These are phyloP conservation scores for Gibbula magus DNA, from an alignment of 2,888 invertebrate genomes.

Conservation along the genomic window DNA sequence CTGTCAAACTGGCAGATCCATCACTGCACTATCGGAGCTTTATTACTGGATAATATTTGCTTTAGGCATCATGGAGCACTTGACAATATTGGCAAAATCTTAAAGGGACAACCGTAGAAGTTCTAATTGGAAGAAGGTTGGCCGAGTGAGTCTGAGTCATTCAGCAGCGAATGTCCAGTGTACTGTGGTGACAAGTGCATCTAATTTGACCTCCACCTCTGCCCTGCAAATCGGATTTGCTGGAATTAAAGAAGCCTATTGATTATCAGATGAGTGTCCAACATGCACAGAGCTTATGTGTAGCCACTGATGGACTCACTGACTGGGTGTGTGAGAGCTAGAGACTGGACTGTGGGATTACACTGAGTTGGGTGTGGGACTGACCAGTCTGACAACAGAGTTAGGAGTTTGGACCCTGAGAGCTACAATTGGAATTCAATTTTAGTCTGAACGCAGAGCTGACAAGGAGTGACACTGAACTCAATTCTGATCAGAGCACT, in stretches of 20 bases:
- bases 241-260: neutral
- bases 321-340: no score
- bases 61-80: neutral
- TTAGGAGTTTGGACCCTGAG: no score
- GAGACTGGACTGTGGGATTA: no score
- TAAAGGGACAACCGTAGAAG: neutral
- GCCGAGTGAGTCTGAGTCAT: neutral
- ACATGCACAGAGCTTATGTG: neutral
- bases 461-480: no score
- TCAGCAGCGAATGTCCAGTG: no score
- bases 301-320: no score
- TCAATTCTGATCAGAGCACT: no score
- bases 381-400: no score
- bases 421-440: no score
- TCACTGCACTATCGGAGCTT: neutral
- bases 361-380: no score
- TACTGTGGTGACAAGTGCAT: neutral
- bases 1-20: no score
- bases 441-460: no score
- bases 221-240: neutral
- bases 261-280: neutral
- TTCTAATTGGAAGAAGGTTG: neutral
- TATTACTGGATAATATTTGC: neutral
- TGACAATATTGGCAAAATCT: neutral
- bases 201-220: neutral